Base-by-base conservation (phyloP, 2,113 vertebrate species). In the Eonycteris spelaea region DNA sequence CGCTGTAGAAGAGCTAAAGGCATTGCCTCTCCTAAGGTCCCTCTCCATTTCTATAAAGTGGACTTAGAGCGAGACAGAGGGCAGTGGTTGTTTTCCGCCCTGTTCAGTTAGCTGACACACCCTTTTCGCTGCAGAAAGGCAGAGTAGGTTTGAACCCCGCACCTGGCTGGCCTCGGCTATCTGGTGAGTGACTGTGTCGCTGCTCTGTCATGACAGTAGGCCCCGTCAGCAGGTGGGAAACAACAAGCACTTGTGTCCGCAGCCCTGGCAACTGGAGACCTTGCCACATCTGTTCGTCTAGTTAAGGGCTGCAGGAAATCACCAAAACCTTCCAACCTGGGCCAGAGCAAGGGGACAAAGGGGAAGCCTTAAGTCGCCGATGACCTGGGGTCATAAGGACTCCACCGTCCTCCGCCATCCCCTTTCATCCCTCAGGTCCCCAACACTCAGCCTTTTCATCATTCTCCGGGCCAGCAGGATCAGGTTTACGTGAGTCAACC, bases 241-340 rank as follows among this genome's bases (percentile, higher is more conserved):
- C 96, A 98, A 98, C 80, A 59, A 57, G 77, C 7, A 1, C 55
- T 77, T 98, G 97, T 70, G 94, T 98, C 98, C 97, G 48, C 97
- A 98, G 92, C 96, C 98, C 97, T 98, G 98, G 98, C 98, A 98
- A 98, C 98, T 92, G 88, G 97, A 98, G 97, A 97, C 92, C 95
- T 98, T 86, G 95, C 97, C 98, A 98, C 98, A 98, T 98, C 98
- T 98, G 98, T 97, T 98, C 70, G 92, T 97, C 98, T 96, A 97
- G 97, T 98, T 86, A 92, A 98, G 97, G 98, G 96, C 28, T 77
- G 96, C 97, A 97, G 94, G 95, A 97, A 94, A 95, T 98, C 95
- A 96, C 97, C 96, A 90, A 92, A 98, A 98, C 95, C 95, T 97
- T 98, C 98, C 96, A 98, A 95, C 90, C 68, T 70, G 96, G 98